Base-by-base conservation (phyloP, 2,888 invertebrate species). In the Sarcophaga variegata region DNA sequence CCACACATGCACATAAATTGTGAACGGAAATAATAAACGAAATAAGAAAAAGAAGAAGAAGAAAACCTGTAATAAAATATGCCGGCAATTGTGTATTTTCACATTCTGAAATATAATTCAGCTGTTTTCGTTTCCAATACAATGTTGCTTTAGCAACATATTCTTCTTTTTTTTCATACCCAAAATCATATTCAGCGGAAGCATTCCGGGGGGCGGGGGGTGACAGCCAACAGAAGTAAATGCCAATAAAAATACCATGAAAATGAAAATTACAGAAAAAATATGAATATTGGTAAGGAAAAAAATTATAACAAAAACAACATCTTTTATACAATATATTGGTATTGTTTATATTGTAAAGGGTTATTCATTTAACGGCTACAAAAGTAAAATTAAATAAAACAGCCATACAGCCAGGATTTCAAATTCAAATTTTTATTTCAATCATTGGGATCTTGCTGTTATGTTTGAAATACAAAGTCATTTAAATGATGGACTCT, bases 91-190 rank as follows among this genome's bases (percentile, higher is more conserved):
- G 66, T 78, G 49, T 60, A 20, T 62, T n/a, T 67, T 62, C 25
- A 71, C 25, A 70, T 78, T 60, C 47, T 67, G 12, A 83, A 79
- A 74, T 74, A 74, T 64, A 25, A 45, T 79, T 83, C 83, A 69
- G n/a, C 63, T 74, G 54, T 67, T 74, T 64, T 74, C 37, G 60
- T 70, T 70, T 59, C 49, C 72, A 63, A 49, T 74, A 83, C 14
- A 71, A 8, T n/a, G 37, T 49, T 70, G 27, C 10, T 20, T 14
- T 45, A 37, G 8, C 37, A 37, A 37, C 2, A 10, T 37, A 2
- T 37, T 37, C 37, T 37, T 60, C 69, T 60, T 22, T 1, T 66
- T n/a, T 22, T 72, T 22, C 27, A 27, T 70, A 66, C 20, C 74
- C 14, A 69, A 76, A 82, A 82, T 69, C 67, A 72, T 20, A 37